These are phyloP conservation scores for Sinella curviseta DNA, from an alignment of 1,140 invertebrate genomes.

Conservation along the genomic window DNA sequence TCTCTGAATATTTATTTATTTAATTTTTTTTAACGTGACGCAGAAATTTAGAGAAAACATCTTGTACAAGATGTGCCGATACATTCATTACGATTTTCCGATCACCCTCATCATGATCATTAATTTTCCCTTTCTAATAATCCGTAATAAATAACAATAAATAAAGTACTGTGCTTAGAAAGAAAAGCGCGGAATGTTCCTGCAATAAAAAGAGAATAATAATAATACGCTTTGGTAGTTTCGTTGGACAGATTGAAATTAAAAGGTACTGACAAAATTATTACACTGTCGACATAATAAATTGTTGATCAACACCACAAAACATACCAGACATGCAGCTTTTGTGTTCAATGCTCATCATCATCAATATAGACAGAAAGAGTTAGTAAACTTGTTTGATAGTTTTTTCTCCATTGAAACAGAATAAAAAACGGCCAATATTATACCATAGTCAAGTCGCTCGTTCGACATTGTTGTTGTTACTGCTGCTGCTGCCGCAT, in stretches of 20 bases:
- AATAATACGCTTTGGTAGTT: background rate
- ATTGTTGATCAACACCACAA: background rate
- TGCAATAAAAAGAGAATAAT: background rate
- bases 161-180: background rate
- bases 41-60: too few relatives aligned
- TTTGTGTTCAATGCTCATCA: background rate
- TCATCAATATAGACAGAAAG: background rate
- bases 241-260: constrained; percentile 11
- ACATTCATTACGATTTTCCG: background rate
- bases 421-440: background rate
- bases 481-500: background rate
- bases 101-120: background rate
- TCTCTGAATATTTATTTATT: too few relatives aligned
- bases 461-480: background rate
- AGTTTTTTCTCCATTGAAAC: background rate
- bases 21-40: too few relatives aligned
- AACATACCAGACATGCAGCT: background rate
- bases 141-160: background rate
- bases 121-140: background rate
- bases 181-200: background rate
- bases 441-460: too few relatives aligned
- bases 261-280: constrained; percentile 25
- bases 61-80: too few relatives aligned
- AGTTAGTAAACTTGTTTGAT: constrained; percentile 11
- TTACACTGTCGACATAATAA: constrained; percentile 25